Evolutionary conservation across 1,140 invertebrate species (phyloP).

Genomic region (Leptinotarsa undecemlineata): DNA sequence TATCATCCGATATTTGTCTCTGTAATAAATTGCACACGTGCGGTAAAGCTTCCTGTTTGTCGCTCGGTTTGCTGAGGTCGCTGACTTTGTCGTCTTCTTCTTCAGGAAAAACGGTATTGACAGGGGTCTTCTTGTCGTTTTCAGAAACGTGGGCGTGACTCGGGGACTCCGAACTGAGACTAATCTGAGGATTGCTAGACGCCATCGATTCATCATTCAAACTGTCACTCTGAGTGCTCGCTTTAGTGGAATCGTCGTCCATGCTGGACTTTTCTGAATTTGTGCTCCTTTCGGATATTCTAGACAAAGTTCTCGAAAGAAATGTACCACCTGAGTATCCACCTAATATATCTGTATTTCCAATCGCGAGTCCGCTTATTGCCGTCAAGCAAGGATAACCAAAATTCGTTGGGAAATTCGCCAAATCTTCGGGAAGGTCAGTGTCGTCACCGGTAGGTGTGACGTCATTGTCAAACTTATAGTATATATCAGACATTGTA

Average conservation of each 20-base stretch:
- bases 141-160: constrained; percentile 67
- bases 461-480: constrained; percentile 58
- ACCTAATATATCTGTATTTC: constrained; percentile 65
- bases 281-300: constrained; percentile 85
- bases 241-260: constrained; percentile 83
- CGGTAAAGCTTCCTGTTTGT: constrained; percentile 45
- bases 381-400: constrained; percentile 64
- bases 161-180: constrained; percentile 79
- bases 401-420: constrained; percentile 73
- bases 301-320: constrained; percentile 76
- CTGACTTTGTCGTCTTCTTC: constrained; percentile 32
- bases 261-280: constrained; percentile 81
- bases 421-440: constrained; percentile 73
- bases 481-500: constrained; percentile 55
- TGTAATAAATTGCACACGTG: constrained; percentile 50
- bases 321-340: constrained; percentile 71
- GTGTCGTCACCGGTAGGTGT: constrained; percentile 60
- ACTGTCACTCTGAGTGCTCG: constrained; percentile 75
- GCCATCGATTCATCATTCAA: constrained; percentile 80
- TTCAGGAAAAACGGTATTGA: constrained; percentile 27
- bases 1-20: constrained; percentile 70
- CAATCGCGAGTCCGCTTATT: constrained; percentile 58
- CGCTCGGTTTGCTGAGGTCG: constrained; percentile 39
- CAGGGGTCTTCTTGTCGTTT: constrained; percentile 49
- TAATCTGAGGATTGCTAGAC: constrained; percentile 83